A percentile compares a stretch with the other conserved stretches of the same genome.
Evolutionary conservation across 2,113 vertebrate species (phyloP).

Genomic region (Epinephelus moara): DNA sequence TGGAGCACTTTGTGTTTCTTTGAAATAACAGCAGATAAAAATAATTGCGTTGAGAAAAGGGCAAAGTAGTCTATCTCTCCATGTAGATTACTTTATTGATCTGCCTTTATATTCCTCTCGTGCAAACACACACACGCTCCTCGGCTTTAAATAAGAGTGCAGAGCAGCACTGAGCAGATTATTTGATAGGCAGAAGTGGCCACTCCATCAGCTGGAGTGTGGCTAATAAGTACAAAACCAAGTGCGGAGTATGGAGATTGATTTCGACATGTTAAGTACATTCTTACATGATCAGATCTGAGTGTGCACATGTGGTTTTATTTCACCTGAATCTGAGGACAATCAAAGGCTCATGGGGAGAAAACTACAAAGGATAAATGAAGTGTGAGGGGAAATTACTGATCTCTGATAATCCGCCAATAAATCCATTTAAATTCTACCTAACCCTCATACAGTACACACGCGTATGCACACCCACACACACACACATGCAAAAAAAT

Average conservation of each 20-base stretch:
- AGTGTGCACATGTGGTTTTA: not conserved
- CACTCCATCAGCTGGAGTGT: conserved; percentile 32
- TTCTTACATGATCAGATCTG: conserved; percentile 3
- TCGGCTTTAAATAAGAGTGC: conserved; percentile 55
- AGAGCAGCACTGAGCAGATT: conserved; percentile 40
- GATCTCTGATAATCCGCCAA: conserved; percentile 47
- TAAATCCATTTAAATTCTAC: conserved; percentile 23
- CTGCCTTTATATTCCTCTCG: conserved; percentile 28
- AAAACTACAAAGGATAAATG: conserved; percentile 22
- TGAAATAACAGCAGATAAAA: conserved; percentile 57
- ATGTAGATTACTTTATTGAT: conserved; percentile 69
- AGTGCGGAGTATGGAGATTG: conserved; percentile 4
- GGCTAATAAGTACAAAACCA: conserved; percentile 11
- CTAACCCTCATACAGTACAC: not conserved
- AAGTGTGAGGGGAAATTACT: conserved; percentile 41
- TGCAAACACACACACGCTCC: conserved; percentile 25
- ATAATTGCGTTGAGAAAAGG: conserved; percentile 58
- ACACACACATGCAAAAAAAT: conserved; percentile 30
- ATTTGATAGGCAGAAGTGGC: conserved; percentile 36
- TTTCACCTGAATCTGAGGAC: not conserved
- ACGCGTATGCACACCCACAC: conserved; percentile 8
- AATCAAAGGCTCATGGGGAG: not conserved
- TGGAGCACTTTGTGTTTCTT: conserved; percentile 25
- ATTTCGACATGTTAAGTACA: not conserved
- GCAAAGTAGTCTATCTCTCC: conserved; percentile 34